Percentiles rank a stretch among this genome's conserved stretches.
These are phyloP conservation scores for Cheumatopsyche charites DNA, from an alignment of 1,140 invertebrate species.

Conservation along the genomic window DNA sequence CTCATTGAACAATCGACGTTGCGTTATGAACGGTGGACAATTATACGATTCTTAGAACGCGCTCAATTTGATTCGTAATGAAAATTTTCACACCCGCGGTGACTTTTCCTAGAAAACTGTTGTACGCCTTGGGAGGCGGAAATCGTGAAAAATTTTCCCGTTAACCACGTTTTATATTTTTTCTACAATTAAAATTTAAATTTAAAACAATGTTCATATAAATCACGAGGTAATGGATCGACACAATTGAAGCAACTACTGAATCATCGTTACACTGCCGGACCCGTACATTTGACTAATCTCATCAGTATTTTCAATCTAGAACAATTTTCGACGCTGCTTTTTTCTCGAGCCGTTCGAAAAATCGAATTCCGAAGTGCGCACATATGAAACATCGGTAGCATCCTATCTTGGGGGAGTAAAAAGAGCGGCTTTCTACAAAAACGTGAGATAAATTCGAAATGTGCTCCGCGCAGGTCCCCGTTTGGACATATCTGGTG, in stretches of 20 bases:
- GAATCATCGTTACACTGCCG: no score
- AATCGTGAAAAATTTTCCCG: constrained; percentile 3
- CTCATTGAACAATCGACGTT: background rate
- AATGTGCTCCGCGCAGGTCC: background rate
- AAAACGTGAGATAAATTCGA: constrained; percentile 3
- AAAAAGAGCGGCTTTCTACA: background rate
- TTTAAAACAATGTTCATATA: no score
- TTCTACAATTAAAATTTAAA: no score
- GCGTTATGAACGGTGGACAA: constrained; percentile 11
- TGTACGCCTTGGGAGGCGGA: background rate
- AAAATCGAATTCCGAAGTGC: background rate
- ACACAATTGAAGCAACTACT: no score
- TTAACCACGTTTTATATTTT: no score
- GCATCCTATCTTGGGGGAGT: no score
- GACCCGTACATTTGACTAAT: no score
- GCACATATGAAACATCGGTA: background rate
- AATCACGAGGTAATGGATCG: no score
- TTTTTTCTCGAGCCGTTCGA: background rate
- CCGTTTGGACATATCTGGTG: constrained; percentile 16
- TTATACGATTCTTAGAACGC: constrained; percentile 18
- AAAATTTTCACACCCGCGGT: constrained; percentile 10
- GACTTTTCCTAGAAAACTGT: constrained; percentile 7
- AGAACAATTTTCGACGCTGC: no score
- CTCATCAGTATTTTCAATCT: no score
- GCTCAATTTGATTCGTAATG: constrained; percentile 1